Percentiles rank a stretch among this genome's conserved stretches.
Evolutionary conservation across 2,888 invertebrate species (phyloP).

Genomic region (Drosophila putrida): DNA sequence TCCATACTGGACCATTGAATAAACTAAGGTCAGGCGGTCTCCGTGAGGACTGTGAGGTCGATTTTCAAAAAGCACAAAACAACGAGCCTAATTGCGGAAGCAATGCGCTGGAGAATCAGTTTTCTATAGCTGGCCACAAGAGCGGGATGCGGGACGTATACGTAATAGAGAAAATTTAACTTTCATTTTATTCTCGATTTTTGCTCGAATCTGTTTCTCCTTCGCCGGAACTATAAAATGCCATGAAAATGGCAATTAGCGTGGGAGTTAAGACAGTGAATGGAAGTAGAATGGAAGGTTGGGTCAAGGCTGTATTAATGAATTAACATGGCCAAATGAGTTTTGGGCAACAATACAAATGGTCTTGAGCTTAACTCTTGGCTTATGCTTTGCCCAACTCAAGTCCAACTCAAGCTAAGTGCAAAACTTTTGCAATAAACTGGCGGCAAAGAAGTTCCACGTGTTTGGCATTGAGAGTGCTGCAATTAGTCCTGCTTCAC

Average conservation of each 20-base stretch:
- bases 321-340: conserved; percentile 81
- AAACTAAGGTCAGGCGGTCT: conserved; percentile 33
- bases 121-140: conserved; percentile 54
- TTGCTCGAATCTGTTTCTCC: conserved; percentile 1
- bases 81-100: conserved; percentile 83
- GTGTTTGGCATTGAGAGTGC: conserved; percentile 64
- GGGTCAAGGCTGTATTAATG: conserved; percentile 72
- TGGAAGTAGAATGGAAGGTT: conserved; percentile 11
- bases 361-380: conserved; percentile 51
- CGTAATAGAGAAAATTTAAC: conserved; percentile 45
- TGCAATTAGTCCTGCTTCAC: conserved; percentile 60
- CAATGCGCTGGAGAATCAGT: conserved; percentile 81
- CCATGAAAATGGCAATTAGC: conserved; percentile 76
- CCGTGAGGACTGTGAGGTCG: conserved; percentile 20
- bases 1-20: conserved; percentile 41
- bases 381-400: conserved; percentile 25
- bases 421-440: conserved; percentile 72
- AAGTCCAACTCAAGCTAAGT: conserved; percentile 21
- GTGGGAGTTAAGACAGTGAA: conserved; percentile 47
- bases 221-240: conserved; percentile 53
- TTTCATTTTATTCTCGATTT: conserved; percentile 44
- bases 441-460: conserved; percentile 49
- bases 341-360: conserved; percentile 67
- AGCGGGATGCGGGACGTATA: conserved; percentile 7
- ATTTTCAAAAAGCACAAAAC: conserved; percentile 64